Percentiles rank a stretch among this genome's conserved stretches.
These are phyloP conservation scores for Agonum fuliginosum DNA, from an alignment of 2,888 invertebrate genomes.

Conservation along the genomic window DNA sequence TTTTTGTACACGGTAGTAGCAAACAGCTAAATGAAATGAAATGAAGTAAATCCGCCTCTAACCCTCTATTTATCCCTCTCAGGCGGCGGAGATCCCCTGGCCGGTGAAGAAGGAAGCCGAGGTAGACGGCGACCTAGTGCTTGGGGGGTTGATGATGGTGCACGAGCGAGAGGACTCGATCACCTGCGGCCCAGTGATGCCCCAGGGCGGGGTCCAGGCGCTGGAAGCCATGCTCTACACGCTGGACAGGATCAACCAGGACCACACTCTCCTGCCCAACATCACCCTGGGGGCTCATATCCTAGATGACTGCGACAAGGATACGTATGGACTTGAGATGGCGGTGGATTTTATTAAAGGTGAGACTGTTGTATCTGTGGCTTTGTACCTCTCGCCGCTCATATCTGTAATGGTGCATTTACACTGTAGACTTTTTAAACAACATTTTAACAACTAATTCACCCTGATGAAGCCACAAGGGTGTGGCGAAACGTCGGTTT, in stretches of 20 bases:
- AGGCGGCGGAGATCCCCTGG: constrained; percentile 75
- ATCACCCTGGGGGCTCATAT: constrained; percentile 91
- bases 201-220: constrained; percentile 92
- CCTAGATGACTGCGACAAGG: constrained; percentile 96
- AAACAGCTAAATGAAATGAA: no score
- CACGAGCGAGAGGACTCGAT: constrained; percentile 92
- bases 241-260: constrained; percentile 85
- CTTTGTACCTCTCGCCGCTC: no score
- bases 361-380: no score
- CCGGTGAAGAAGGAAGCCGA: constrained; percentile 91
- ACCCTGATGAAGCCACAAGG: no score
- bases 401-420: no score
- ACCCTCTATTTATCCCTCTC: no score
- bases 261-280: constrained; percentile 83
- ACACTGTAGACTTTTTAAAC: no score
- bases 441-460: no score
- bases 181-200: constrained; percentile 95
- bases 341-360: constrained; percentile 98
- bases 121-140: constrained; percentile 89
- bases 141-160: constrained; percentile 96
- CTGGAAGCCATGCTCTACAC: constrained; percentile 95
- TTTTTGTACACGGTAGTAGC: no score
- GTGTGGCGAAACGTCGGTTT: no score
- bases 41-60: no score
- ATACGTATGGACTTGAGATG: constrained; percentile 96